Conservation (phyloP, 23 tunicate species). For the Halocynthia aurantium region DNA sequence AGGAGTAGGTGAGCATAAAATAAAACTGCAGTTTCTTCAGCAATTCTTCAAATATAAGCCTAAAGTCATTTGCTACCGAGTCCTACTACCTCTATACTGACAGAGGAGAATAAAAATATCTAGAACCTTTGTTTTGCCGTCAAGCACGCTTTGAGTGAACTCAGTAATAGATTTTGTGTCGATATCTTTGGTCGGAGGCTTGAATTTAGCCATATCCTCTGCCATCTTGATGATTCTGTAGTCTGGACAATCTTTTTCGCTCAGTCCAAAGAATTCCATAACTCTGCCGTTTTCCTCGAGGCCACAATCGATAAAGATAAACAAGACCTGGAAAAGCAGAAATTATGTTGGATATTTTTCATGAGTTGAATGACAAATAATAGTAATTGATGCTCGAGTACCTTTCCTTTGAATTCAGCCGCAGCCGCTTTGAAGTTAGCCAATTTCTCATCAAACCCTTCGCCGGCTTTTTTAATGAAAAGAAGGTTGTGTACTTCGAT, state of each 20-base stretch:
- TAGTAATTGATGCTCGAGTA: neutral
- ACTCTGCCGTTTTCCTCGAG: conserved; percentile 88
- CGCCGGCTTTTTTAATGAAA: conserved; percentile 75
- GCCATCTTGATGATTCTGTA: conserved; percentile 97
- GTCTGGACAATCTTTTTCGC: conserved; percentile 58
- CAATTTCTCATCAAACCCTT: conserved; percentile 19
- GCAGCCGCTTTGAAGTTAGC: conserved; percentile 71
- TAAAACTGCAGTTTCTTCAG: no score
- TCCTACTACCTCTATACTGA: no score
- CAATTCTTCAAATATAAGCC: no score
- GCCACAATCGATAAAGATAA: conserved; percentile 87
- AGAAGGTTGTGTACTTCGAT: conserved; percentile 77
- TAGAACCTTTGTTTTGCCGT: conserved; percentile 47
- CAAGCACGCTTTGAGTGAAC: conserved; percentile 58
- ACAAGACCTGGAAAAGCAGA: conserved; percentile 46
- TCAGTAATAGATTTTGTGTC: conserved; percentile 43
- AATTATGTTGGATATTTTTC: neutral
- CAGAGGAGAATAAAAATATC: no score
- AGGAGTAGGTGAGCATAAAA: no score
- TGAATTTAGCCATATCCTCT: conserved; percentile 99
- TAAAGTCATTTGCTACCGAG: no score
- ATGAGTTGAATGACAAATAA: no score
- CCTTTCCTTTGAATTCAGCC: conserved; percentile 85
- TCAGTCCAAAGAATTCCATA: conserved; percentile 96
- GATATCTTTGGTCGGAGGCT: conserved; percentile 66